These are phyloP conservation scores for Potorous gilbertii DNA, from an alignment of 2,797 vertebrate genomes.

Conservation along the genomic window DNA sequence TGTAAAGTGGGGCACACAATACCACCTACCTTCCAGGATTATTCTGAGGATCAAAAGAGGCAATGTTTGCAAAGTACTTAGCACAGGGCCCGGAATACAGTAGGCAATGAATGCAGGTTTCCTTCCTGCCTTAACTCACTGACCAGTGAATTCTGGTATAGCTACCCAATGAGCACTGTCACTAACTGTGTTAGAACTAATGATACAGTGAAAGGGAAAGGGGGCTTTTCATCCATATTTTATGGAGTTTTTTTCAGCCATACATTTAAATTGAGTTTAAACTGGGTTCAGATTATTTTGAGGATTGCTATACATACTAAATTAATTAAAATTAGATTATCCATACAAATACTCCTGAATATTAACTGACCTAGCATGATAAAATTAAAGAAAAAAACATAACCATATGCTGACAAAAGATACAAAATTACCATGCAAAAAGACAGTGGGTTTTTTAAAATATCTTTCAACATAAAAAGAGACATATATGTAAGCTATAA, in stretches of 20 bases:
- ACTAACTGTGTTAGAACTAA: not conserved
- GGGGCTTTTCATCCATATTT: not conserved
- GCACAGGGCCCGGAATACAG: not conserved
- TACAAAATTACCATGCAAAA: not conserved
- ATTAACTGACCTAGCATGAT: not conserved
- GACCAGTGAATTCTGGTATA: not conserved
- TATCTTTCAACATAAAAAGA: not conserved
- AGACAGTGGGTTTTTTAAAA: not conserved
- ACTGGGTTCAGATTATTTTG: not conserved
- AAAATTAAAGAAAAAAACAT: not conserved
- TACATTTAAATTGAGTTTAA: not conserved
- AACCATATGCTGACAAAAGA: not conserved
- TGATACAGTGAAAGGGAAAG: not conserved
- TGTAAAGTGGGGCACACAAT: too few relatives aligned
- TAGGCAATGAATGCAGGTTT: not conserved
- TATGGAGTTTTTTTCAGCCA: not conserved
- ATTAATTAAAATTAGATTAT: not conserved
- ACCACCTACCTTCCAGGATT: not conserved
- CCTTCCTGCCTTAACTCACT: not conserved
- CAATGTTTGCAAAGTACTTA: not conserved
- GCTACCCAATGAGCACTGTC: not conserved
- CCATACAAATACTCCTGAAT: not conserved
- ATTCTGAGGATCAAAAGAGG: not conserved
- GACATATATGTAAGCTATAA: not conserved
- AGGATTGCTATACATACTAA: not conserved